Evolutionary conservation across 2,888 invertebrate genomes (phyloP).

Genomic region (Scaptomyza caliginosa): DNA sequence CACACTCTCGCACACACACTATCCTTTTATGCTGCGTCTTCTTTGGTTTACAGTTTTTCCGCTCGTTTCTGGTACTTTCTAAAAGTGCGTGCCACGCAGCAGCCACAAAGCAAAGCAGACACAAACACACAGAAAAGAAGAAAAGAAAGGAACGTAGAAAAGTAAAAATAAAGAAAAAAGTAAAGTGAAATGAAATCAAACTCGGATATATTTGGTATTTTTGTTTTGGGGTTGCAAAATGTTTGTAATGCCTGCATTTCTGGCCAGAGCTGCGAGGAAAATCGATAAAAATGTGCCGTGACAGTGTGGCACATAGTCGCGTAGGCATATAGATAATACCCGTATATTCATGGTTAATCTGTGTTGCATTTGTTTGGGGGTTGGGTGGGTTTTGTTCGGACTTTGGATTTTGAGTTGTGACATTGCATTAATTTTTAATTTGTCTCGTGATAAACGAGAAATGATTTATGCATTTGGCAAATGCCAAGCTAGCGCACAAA

Average conservation of each 20-base stretch:
- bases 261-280: conserved; percentile 49
- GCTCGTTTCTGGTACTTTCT: conserved; percentile 52
- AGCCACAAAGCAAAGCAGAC: conserved; percentile 16
- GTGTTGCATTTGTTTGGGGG: conserved; percentile 35
- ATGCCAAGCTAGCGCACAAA: conserved; percentile 44
- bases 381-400: not conserved
- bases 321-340: conserved; percentile 35
- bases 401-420: conserved; percentile 9
- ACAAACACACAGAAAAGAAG: not conserved
- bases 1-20: conserved; percentile 36
- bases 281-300: conserved; percentile 72
- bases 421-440: conserved; percentile 70
- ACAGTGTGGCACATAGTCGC: not conserved
- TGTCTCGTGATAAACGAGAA: conserved; percentile 46
- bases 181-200: conserved; percentile 49
- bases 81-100: conserved; percentile 70
- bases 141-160: conserved; percentile 10
- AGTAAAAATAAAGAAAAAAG: conserved; percentile 38
- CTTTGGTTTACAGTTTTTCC: conserved; percentile 57
- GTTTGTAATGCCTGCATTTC: conserved; percentile 62
- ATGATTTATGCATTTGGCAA: conserved; percentile 65
- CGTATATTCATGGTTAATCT: conserved; percentile 41
- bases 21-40: conserved; percentile 21
- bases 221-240: conserved; percentile 71
- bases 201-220: conserved; percentile 4